Evolutionary conservation across 1,140 invertebrate genomes (phyloP).

Genomic region (Cotesia glomerata): DNA sequence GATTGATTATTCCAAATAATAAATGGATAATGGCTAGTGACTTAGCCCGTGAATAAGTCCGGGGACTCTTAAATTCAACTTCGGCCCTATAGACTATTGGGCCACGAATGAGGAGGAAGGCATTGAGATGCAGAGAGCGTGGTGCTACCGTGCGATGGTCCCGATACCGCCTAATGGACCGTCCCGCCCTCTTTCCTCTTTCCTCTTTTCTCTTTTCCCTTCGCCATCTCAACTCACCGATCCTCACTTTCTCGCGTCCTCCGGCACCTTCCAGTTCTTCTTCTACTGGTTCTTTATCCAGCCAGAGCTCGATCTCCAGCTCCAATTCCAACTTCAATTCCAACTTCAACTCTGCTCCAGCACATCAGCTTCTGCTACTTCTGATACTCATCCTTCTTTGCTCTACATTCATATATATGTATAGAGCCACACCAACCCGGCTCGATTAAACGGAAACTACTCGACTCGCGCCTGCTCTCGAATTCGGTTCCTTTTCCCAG

Average conservation of each 20-base stretch:
- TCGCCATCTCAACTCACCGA: conserved; percentile 42
- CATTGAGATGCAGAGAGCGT: conserved; percentile 64
- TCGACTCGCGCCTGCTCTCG: too few species aligned
- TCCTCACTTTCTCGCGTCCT: conserved; percentile 36
- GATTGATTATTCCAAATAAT: neutral
- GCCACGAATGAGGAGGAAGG: conserved; percentile 25
- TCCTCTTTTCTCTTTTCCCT: conserved; percentile 33
- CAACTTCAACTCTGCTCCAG: neutral
- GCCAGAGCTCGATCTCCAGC: too few species aligned
- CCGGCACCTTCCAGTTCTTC: conserved; percentile 28
- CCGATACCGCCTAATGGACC: conserved; percentile 64
- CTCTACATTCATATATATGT: too few species aligned
- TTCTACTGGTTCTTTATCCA: conserved; percentile 22
- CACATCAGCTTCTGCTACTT: neutral
- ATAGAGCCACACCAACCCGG: too few species aligned
- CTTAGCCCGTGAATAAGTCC: conserved; percentile 4
- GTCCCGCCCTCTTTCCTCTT: conserved; percentile 47
- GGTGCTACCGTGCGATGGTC: conserved; percentile 64
- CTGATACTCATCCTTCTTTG: neutral
- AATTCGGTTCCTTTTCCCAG: too few species aligned
- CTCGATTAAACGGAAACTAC: too few species aligned
- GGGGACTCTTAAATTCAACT: neutral
- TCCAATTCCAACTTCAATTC: neutral
- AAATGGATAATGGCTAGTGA: conserved; percentile 7
- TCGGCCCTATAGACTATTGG: conserved; percentile 29